phyloP scores from a whole-genome alignment of 1,140 invertebrate species.

The Cephus cinctus region DNA sequence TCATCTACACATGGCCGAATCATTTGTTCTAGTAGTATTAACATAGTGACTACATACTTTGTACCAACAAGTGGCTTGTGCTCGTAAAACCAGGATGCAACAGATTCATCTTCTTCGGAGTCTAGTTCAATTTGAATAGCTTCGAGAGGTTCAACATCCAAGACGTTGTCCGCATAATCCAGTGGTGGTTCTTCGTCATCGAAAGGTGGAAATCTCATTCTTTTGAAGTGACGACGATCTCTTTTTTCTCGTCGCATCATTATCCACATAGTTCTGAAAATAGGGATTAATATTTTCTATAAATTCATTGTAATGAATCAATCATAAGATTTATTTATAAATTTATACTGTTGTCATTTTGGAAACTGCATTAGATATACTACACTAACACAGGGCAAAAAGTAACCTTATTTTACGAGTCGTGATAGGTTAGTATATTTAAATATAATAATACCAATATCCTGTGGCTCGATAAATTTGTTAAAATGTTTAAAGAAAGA shows the following conservation, averaged over 20 bases:
- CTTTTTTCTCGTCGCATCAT: slow-evolving; percentile 99
- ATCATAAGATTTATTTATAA: too few relatives aligned
- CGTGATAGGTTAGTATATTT: slow-evolving; percentile 3
- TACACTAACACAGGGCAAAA: slow-evolving; percentile 11
- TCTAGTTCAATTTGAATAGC: slow-evolving; percentile 99
- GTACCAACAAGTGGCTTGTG: slow-evolving; percentile 94
- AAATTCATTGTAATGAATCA: too few relatives aligned
- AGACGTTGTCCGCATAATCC: slow-evolving; percentile 98
- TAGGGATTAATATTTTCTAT: too few relatives aligned
- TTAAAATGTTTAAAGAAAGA: background rate
- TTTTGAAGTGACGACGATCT: slow-evolving; percentile 97
- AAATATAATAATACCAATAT: slow-evolving; percentile 12
- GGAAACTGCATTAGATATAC: slow-evolving; percentile 13
- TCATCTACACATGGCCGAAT: too few relatives aligned
- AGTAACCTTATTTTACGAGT: slow-evolving; percentile 14
- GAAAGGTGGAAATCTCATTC: slow-evolving; percentile 99
- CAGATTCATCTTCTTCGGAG: slow-evolving; percentile 90
- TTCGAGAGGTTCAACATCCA: slow-evolving; percentile 98
- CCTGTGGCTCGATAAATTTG: slow-evolving; percentile 1
- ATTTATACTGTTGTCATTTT: slow-evolving; percentile 13
- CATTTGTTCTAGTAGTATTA: slow-evolving; percentile 15
- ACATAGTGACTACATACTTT: slow-evolving; percentile 56
- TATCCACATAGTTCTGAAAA: slow-evolving; percentile 96
- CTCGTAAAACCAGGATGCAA: slow-evolving; percentile 97
- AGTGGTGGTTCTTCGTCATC: slow-evolving; percentile 99